Conservation (phyloP, 2,888 invertebrate species). For the Mesorhabditis spiculigera region DNA sequence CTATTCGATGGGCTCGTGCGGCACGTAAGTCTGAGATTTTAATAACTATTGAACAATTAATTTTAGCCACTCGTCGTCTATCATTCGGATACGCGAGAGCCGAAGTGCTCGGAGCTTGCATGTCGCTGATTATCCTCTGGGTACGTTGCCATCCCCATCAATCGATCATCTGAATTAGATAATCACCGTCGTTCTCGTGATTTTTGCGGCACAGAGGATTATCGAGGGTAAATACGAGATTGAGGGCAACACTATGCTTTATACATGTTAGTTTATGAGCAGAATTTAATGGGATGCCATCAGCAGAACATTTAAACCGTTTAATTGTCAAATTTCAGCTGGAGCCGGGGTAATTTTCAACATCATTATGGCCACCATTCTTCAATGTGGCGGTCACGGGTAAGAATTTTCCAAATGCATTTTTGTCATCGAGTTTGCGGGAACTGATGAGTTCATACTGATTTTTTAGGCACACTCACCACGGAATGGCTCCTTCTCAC, state of each 20-base stretch:
- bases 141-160: constrained; percentile 62
- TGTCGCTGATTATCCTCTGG: constrained; percentile 91
- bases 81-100: constrained; percentile 88
- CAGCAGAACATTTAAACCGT: constrained; percentile 62
- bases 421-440: too few relatives aligned
- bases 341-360: constrained; percentile 87
- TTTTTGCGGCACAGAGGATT: constrained; percentile 84
- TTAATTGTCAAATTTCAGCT: constrained; percentile 72
- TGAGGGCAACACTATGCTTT: not conserved
- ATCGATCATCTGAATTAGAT: not conserved
- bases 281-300: constrained; percentile 66
- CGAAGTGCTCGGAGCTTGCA: constrained; percentile 43
- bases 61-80: constrained; percentile 74
- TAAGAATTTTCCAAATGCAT: not conserved
- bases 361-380: constrained; percentile 62
- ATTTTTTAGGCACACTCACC: constrained; percentile 4
- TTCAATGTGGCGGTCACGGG: constrained; percentile 26
- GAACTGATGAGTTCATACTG: not conserved
- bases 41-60: constrained; percentile 8
- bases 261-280: not conserved
- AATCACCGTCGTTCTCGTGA: constrained; percentile 87
- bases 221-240: constrained; percentile 67
- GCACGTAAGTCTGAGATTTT: constrained; percentile 62
- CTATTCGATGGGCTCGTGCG: constrained; percentile 78
- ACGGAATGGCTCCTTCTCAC: not conserved